Evolutionary conservation across 2,797 vertebrate species (phyloP), one percentile per base, ranked within the genome.

Genomic region (Platalea minor): DNA sequence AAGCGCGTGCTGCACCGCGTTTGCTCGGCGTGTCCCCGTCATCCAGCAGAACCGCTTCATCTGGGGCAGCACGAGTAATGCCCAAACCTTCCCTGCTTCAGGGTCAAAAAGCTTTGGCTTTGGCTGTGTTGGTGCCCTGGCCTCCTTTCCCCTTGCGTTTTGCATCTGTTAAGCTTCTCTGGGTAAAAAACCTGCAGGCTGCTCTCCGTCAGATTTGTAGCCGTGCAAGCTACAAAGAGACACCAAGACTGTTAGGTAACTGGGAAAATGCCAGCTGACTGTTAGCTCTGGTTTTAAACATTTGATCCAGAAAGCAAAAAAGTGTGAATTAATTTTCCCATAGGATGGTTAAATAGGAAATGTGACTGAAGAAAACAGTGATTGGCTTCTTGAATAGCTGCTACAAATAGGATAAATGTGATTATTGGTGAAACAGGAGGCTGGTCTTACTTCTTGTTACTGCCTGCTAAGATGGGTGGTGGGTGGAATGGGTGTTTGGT

Each of bases 321-420:
- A 14, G 26, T 5, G 3, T 28, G 37, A 20, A 53, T 48, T 35
- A 7, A 19, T 76, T 51, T 60, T 75, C 48, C n/a, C 39, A 9
- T 7, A 11, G 14, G 26, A 8, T 28, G 35, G 67, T 73, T 77
- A 24, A 60, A 46, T 20, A 33, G 68, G 35, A 33, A 41, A 39
- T 4, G 17, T 19, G 33, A 6, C 65, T 67, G 33, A 69, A 56
- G 45, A 21, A 50, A 45, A 31, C 2, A 5, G 67, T 1, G 41
- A n/a, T 35, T 51, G 23, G 77, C 48, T 31, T 2, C 61, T 43
- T 4, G 51, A 33, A 5, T 9, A 41, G 72, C 76, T 56, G 51
- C 35, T 41, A 9, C 37, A 20, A 4, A 8, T 7, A 5, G 0
- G 21, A 7, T 33, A 26, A 3, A 33, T 3, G 28, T 43, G 59